Conservation (phyloP, 2,888 invertebrate genomes). For the Zygothrica quintamaculata region DNA sequence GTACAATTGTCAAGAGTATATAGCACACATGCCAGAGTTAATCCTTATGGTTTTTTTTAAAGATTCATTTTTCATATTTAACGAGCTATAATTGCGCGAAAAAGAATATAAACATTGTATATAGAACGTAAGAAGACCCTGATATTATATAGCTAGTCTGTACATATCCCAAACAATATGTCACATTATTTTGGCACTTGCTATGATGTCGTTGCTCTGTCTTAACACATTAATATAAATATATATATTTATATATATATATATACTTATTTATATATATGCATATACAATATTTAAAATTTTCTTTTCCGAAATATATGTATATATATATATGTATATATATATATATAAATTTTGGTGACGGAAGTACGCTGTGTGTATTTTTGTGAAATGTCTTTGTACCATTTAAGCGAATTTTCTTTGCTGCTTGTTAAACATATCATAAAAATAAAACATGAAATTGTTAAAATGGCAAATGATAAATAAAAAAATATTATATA, state of each 20-base stretch:
- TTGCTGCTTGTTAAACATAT: slow-evolving; percentile 38
- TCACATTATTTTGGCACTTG: slow-evolving; percentile 63
- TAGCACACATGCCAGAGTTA: slow-evolving; percentile 14
- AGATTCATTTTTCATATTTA: slow-evolving; percentile 46
- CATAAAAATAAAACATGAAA: slow-evolving; percentile 21
- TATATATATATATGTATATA: too few relatives aligned
- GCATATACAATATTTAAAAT: slow-evolving; percentile 42
- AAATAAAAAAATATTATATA: slow-evolving; percentile 3
- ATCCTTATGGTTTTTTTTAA: slow-evolving; percentile 11
- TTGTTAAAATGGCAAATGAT: slow-evolving; percentile 19
- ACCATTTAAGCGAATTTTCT: slow-evolving; percentile 48
- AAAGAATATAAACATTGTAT: slow-evolving; percentile 15
- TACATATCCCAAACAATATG: slow-evolving; percentile 47
- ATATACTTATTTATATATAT: slow-evolving; percentile 27
- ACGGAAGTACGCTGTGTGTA: slow-evolving; percentile 71
- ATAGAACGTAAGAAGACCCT: slow-evolving; percentile 61
- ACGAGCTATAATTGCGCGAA: slow-evolving; percentile 54
- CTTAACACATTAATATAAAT: slow-evolving; percentile 8
- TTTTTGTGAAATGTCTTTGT: slow-evolving; percentile 5
- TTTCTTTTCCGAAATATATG: slow-evolving; percentile 49
- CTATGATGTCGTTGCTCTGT: slow-evolving; percentile 51
- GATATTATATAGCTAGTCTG: slow-evolving; percentile 52
- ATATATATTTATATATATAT: not conserved
- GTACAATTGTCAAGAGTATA: not conserved
- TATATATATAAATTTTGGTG: slow-evolving; percentile 35